These are phyloP conservation scores for Caenorhabditis latens DNA, from an alignment of 1,140 invertebrate genomes.

Conservation along the genomic window DNA sequence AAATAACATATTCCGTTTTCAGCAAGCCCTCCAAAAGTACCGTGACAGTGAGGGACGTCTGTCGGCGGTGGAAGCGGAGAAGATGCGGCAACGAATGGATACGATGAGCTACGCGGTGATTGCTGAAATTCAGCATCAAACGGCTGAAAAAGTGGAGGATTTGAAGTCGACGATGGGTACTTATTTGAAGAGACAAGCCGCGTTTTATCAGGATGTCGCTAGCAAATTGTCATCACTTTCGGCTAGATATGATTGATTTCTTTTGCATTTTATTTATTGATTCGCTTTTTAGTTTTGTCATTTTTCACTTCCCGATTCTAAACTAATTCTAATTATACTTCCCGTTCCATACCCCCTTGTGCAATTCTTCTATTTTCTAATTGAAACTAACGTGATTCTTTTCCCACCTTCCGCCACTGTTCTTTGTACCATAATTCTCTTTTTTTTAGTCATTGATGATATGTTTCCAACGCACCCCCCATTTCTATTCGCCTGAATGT, in stretches of 20 bases:
- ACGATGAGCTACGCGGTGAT: conserved; percentile 90
- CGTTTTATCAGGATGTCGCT: conserved; percentile 88
- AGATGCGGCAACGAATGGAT: conserved; percentile 87
- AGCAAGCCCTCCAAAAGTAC: conserved; percentile 88
- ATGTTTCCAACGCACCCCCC: no score
- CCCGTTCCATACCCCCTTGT: not conserved
- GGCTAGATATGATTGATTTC: conserved; percentile 51
- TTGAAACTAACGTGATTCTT: not conserved
- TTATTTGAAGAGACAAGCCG: conserved; percentile 89
- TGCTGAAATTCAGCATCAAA: conserved; percentile 94
- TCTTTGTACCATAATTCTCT: conserved; percentile 1
- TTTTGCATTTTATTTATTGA: not conserved
- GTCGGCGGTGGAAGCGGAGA: conserved; percentile 85
- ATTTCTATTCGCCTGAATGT: no score
- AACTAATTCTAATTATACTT: not conserved
- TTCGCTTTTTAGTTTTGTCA: not conserved
- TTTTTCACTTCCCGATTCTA: not conserved
- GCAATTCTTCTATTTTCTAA: not conserved
- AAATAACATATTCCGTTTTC: conserved; percentile 59
- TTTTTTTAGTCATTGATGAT: no score
- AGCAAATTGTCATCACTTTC: conserved; percentile 64
- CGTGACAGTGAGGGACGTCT: conserved; percentile 91
- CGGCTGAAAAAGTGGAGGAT: conserved; percentile 84
- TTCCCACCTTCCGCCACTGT: not conserved
- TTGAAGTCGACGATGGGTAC: conserved; percentile 88